Evolutionary conservation across 2,888 invertebrate species (phyloP).

Genomic region (Phlogophora meticulosa): DNA sequence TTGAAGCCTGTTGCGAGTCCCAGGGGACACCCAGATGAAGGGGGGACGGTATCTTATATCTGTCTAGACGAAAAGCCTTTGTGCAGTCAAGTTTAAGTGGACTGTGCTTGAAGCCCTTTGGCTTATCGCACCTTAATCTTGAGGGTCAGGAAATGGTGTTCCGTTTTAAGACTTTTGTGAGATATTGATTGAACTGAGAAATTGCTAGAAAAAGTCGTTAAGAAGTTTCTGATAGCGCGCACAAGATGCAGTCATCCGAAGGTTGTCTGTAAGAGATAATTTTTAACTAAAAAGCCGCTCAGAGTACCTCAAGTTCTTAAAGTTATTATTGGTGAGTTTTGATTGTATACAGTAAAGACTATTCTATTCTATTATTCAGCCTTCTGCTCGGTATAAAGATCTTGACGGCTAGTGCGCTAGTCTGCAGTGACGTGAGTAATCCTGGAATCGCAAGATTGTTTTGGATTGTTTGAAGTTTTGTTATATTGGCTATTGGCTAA

Average conservation of each 20-base stretch:
- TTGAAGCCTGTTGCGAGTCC: constrained; percentile 51
- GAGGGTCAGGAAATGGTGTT: background rate
- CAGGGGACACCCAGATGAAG: background rate
- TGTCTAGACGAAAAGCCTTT: constrained; percentile 55
- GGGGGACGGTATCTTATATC: constrained; percentile 32
- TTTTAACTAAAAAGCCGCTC: too few relatives aligned
- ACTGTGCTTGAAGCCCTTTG: constrained; percentile 28
- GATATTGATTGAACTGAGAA: background rate
- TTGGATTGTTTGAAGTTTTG: too few relatives aligned
- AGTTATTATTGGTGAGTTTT: background rate
- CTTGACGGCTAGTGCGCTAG: too few relatives aligned
- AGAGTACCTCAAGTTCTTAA: too few relatives aligned
- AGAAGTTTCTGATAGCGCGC: background rate
- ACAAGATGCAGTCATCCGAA: background rate
- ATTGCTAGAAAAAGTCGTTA: background rate
- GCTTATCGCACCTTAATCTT: constrained; percentile 14
- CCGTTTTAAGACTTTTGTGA: background rate
- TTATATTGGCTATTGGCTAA: too few relatives aligned
- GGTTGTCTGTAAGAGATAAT: too few relatives aligned
- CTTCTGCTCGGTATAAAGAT: too few relatives aligned
- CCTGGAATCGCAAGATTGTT: too few relatives aligned
- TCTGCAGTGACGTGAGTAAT: too few relatives aligned
- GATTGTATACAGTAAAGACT: too few relatives aligned
- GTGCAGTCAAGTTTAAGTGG: constrained; percentile 15
- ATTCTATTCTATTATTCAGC: too few relatives aligned